These are phyloP conservation scores for Caranx melampygus DNA, from an alignment of 2,113 vertebrate species.

Conservation along the genomic window DNA sequence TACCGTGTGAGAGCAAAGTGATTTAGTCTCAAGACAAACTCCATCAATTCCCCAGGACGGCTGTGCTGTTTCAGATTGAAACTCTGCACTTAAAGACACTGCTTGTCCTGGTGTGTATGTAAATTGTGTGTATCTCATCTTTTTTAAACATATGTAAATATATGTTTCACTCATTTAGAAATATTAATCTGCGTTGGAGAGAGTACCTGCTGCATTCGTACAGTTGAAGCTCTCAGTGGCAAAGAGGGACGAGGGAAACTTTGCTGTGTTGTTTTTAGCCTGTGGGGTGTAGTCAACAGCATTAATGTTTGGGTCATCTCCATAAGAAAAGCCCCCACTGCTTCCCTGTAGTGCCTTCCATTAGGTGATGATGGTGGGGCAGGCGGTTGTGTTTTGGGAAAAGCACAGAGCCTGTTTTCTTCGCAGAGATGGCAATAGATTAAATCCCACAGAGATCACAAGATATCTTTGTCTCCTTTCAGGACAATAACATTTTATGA, in stretches of 20 bases:
- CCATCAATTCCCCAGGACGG: background rate
- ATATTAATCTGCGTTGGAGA: background rate
- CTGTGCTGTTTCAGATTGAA: constrained; percentile 1
- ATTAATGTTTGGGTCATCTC: constrained; percentile 74
- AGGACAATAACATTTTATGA: constrained; percentile 85
- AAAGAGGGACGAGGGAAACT: constrained; percentile 13
- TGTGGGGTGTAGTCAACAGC: constrained; percentile 64
- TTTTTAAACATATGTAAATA: background rate
- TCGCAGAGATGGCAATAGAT: constrained; percentile 79
- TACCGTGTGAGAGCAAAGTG: constrained; percentile 3
- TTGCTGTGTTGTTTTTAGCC: constrained; percentile 55
- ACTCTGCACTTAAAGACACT: background rate
- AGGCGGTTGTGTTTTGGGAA: constrained; percentile 78
- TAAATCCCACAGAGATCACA: constrained; percentile 81
- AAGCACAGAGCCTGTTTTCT: constrained; percentile 76
- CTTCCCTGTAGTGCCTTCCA: constrained; percentile 75
- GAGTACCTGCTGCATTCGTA: constrained; percentile 3
- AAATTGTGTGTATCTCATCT: background rate
- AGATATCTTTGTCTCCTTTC: constrained; percentile 83
- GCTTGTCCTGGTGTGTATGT: background rate
- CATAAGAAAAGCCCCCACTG: constrained; percentile 80
- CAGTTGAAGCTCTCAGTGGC: background rate
- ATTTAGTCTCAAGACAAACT: constrained; percentile 9
- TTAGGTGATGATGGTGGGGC: constrained; percentile 76
- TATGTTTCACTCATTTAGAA: background rate